Evolutionary conservation across 1,140 invertebrate species (phyloP).

Genomic region (Drosophila parvula): DNA sequence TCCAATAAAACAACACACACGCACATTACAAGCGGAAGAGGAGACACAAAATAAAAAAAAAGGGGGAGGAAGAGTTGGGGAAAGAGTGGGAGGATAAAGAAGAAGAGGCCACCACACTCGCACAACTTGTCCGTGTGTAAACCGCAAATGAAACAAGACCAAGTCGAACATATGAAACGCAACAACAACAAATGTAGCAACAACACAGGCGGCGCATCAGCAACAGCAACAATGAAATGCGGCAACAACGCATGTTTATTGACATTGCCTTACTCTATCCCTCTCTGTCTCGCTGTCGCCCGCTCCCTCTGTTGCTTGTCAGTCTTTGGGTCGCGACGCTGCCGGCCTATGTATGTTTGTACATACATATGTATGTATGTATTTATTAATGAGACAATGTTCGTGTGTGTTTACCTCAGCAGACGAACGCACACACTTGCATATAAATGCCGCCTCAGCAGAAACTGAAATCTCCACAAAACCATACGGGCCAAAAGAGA

Average conservation of each 20-base stretch:
- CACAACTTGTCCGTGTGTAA: conserved; percentile 68
- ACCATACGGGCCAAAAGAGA: conserved; percentile 56
- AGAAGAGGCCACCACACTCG: conserved; percentile 28
- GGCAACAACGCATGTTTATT: conserved; percentile 81
- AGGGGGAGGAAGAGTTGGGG: conserved; percentile 31
- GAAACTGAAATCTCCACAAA: conserved; percentile 71
- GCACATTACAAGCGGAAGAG: conserved; percentile 58
- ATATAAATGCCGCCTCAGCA: conserved; percentile 61
- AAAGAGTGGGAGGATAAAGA: conserved; percentile 39
- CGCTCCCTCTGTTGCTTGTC: conserved; percentile 50
- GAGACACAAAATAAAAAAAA: conserved; percentile 11
- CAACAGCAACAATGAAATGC: conserved; percentile 66
- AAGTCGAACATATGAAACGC: conserved; percentile 68
- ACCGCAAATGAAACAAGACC: conserved; percentile 75
- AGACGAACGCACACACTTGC: conserved; percentile 15
- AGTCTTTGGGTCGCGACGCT: conserved; percentile 62
- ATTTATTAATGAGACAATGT: conserved; percentile 39
- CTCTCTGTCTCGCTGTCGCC: conserved; percentile 7
- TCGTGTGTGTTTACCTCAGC: conserved; percentile 69
- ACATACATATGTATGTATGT: conserved; percentile 16
- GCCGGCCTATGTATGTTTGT: conserved; percentile 52
- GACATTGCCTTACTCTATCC: conserved; percentile 74
- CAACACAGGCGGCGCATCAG: conserved; percentile 25
- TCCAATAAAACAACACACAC: conserved; percentile 63
- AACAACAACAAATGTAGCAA: conserved; percentile 45